These are phyloP conservation scores for Adela reaumurella DNA, from an alignment of 2,888 invertebrate genomes.

Conservation along the genomic window DNA sequence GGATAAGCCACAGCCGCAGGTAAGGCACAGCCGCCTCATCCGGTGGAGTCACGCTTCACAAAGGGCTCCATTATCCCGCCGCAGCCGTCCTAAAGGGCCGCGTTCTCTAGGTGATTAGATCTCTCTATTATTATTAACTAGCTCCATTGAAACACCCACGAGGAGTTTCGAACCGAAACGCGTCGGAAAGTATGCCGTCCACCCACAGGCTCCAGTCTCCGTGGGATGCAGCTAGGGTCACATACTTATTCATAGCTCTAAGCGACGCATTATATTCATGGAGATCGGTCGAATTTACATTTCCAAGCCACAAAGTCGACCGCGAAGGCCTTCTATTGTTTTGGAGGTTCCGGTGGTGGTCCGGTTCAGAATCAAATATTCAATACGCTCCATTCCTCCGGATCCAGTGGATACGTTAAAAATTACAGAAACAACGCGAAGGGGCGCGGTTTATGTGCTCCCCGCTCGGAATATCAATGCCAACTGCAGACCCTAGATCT, in stretches of 20 bases:
- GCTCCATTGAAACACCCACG: conserved; percentile 57
- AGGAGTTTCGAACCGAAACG: conserved; percentile 29
- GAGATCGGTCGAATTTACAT: conserved; percentile 39
- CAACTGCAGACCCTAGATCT: too few species aligned
- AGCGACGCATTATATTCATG: conserved; percentile 45
- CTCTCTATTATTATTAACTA: conserved; percentile 57
- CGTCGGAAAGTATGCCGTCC: conserved; percentile 51
- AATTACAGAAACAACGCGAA: too few species aligned
- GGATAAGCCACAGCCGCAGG: not conserved
- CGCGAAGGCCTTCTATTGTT: conserved; percentile 47
- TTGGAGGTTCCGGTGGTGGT: conserved; percentile 45
- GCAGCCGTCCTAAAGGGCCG: not conserved
- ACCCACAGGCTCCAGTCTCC: conserved; percentile 49
- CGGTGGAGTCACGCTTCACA: not conserved
- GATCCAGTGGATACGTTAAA: too few species aligned
- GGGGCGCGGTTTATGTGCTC: too few species aligned
- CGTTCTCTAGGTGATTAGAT: conserved; percentile 42
- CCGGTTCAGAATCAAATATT: conserved; percentile 34
- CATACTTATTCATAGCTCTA: conserved; percentile 45
- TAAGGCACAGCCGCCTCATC: not conserved
- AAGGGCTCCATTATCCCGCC: not conserved
- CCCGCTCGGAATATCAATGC: too few species aligned
- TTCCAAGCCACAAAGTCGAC: conserved; percentile 44
- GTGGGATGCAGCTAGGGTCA: conserved; percentile 53
- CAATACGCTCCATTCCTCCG: conserved; percentile 5